Conservation (phyloP, 35 echinoderm and acorn worm genomes). For the Anneissia japonica region DNA sequence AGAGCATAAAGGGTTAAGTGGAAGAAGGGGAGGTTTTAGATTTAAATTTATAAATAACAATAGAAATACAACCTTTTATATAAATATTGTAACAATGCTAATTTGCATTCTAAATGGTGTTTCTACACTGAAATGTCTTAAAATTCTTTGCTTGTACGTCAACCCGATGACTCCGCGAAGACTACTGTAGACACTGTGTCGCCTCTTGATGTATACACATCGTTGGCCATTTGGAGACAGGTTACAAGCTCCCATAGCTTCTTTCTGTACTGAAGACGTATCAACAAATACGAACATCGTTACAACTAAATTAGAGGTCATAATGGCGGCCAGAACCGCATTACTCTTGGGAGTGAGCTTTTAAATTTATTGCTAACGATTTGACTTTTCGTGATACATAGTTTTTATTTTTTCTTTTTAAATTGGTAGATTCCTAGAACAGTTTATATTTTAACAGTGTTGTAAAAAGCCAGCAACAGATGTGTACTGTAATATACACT, state of each 20-base stretch:
- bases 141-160: neutral
- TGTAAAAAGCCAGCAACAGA: neutral
- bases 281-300: neutral
- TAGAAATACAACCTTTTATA: no score
- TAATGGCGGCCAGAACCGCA: neutral
- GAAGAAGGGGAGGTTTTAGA: no score
- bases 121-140: neutral
- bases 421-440: neutral
- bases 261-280: neutral
- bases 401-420: neutral
- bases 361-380: neutral
- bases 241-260: neutral
- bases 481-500: neutral
- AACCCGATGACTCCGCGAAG: neutral
- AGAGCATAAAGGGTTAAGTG: no score
- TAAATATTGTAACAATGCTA: neutral
- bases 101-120: neutral
- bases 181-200: neutral
- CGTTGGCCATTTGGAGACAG: neutral
- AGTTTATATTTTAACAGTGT: no score
- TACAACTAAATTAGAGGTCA: neutral
- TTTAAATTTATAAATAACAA: no score
- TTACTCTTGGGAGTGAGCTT: neutral
- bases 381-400: neutral
- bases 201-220: neutral